Percentiles rank a stretch among this genome's conserved stretches.
Evolutionary conservation across 1,140 invertebrate genomes (phyloP).

Genomic region (Tetraneura akinire): DNA sequence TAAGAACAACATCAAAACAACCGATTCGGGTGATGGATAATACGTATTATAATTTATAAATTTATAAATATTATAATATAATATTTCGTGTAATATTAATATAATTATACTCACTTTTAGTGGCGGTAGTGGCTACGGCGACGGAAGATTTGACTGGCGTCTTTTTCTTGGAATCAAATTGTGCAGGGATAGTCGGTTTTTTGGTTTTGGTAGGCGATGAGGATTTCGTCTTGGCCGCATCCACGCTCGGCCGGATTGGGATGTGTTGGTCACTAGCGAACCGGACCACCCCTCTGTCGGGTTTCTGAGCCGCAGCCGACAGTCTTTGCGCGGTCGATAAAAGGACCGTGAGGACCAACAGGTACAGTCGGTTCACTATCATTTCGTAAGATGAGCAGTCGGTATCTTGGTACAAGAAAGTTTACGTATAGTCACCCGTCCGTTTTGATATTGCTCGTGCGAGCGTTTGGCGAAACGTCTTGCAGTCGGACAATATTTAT

Average conservation of each 20-base stretch:
- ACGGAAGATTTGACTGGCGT: slow-evolving; percentile 19
- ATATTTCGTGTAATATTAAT: neutral
- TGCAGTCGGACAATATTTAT: neutral
- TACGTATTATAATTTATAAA: too few relatives aligned
- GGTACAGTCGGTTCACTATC: neutral
- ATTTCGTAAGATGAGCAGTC: neutral
- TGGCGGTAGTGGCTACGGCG: neutral
- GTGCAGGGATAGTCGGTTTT: neutral
- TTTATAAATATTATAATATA: too few relatives aligned
- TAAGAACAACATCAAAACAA: too few relatives aligned
- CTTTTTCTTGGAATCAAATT: neutral
- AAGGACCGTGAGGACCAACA: neutral
- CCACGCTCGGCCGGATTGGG: neutral
- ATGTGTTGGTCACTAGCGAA: slow-evolving; percentile 19
- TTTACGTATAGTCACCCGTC: neutral
- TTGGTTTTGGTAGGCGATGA: neutral
- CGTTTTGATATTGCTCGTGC: neutral
- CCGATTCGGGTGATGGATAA: too few relatives aligned
- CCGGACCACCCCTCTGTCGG: slow-evolving; percentile 20
- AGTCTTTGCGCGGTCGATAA: neutral
- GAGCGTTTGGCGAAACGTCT: neutral
- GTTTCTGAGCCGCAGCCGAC: neutral
- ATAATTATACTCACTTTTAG: slow-evolving; percentile 39
- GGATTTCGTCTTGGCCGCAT: neutral
- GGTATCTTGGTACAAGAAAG: neutral